Base-by-base conservation (phyloP, 2,888 invertebrate species). In the Artemia sinica region DNA sequence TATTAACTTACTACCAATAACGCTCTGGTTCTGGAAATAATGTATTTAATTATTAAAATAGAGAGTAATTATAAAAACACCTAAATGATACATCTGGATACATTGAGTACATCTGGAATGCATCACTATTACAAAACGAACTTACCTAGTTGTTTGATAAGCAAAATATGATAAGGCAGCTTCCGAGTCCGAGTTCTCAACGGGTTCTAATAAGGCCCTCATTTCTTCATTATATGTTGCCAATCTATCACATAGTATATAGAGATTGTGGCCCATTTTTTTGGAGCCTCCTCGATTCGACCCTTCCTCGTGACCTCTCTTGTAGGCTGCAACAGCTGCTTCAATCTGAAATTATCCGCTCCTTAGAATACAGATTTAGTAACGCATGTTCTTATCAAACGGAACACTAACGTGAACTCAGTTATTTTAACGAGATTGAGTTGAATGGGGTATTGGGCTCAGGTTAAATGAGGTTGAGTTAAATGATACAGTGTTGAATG, bases 171-270 rank as follows among this genome's bases (percentile, higher is more conserved):
- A 85, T 74, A 98, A 81, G 11, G 97, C 96, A 76, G 88, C 87
- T 74, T 88, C 87, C 81, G 88, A 88, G 28, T 81, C 79, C 72
- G 81, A 84, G 68, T 80, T 81, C 72, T 86, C 85, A 12, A 84
- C 82, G 11, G 89, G 87, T 75, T 92, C 89, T 69, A 97, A 81
- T 72, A 93, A 81, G 18, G 86, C 83, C 13, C 91, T 87, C 76
- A 99, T 80, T 76, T 96, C 96, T 79, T 91, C 91, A 79, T 95
- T 96, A 80, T 98, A 96, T 72, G 91, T 89, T 0, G 96, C 90
- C 76, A 98, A 81, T 82, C 98, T 97, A 82, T 98, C 96, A 75
- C 97, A 97, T 70, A 99, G 83, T 76, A 98, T 98, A 79, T 97
- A 98, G 78, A 98, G 95, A 79, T 98, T 97, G 82, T 99, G 98